These are phyloP conservation scores for Oscheius onirici DNA, from an alignment of 2,888 invertebrate species.

Conservation along the genomic window DNA sequence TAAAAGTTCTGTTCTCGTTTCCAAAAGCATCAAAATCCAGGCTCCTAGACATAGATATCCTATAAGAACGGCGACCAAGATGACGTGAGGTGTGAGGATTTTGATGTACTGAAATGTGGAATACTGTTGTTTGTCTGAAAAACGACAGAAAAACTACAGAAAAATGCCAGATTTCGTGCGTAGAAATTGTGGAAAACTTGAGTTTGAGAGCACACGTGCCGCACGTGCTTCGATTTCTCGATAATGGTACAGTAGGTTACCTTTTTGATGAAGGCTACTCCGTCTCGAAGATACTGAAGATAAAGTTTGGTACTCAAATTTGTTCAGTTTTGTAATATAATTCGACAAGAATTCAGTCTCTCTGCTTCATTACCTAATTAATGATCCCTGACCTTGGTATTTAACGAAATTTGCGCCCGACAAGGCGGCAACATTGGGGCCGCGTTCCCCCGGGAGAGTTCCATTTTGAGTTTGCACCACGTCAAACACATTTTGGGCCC, in stretches of 20 bases:
- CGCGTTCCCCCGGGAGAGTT: conserved; percentile 22
- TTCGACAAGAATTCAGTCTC: not conserved
- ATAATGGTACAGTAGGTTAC: conserved; percentile 3
- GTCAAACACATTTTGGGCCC: conserved; percentile 17
- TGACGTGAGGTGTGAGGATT: conserved; percentile 71
- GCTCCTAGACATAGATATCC: conserved; percentile 71
- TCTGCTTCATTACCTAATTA: not conserved
- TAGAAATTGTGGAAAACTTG: not conserved
- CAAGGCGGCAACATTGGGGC: not conserved
- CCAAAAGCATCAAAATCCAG: conserved; percentile 69
- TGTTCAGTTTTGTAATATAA: not conserved
- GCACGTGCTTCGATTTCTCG: conserved; percentile 4
- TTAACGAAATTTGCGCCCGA: conserved; percentile 25
- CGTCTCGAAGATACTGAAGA: conserved; percentile 24
- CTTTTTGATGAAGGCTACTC: conserved; percentile 21
- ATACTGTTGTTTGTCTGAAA: not conserved
- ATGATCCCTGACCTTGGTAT: conserved; percentile 19
- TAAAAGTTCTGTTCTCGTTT: conserved; percentile 67
- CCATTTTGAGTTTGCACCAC: conserved; percentile 31
- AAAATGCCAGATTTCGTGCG: not conserved
- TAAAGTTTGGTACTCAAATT: not conserved
- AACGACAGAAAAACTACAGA: not conserved
- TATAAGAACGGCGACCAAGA: conserved; percentile 69
- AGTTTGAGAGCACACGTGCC: conserved; percentile 11
- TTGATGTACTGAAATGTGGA: conserved; percentile 66